Evolutionary conservation across 2,888 invertebrate genomes (phyloP).

Genomic region (Pegoplata infirma): DNA sequence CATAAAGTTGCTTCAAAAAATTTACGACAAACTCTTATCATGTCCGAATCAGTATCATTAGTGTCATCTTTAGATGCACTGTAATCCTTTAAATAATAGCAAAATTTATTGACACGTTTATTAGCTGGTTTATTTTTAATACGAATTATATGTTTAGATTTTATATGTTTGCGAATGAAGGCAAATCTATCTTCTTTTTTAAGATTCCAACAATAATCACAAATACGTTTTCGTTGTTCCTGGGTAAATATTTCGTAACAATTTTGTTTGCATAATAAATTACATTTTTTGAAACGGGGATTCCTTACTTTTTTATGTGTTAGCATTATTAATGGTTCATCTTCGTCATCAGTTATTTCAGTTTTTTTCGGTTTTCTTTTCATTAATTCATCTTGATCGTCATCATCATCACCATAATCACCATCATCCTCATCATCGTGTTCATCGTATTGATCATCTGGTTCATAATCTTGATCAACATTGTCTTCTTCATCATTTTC

Average conservation of each 20-base stretch:
- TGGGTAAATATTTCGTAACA: slow-evolving; percentile 56
- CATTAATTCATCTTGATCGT: background rate
- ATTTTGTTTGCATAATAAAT: slow-evolving; percentile 59
- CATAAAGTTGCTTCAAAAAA: slow-evolving; percentile 60
- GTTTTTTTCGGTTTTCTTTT: background rate
- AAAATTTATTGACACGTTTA: slow-evolving; percentile 53
- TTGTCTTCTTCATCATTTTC: slow-evolving; percentile 22
- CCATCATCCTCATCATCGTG: background rate
- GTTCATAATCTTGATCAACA: background rate
- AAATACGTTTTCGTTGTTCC: slow-evolving; percentile 49
- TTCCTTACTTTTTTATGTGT: slow-evolving; percentile 21
- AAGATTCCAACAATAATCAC: slow-evolving; percentile 59
- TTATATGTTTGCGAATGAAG: slow-evolving; percentile 56
- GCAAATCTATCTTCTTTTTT: slow-evolving; percentile 44
- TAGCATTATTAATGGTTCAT: slow-evolving; percentile 45
- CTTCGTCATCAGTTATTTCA: slow-evolving; percentile 20
- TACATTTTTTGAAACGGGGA: slow-evolving; percentile 42
- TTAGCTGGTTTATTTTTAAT: background rate
- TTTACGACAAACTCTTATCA: slow-evolving; percentile 49
- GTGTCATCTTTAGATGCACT: slow-evolving; percentile 17
- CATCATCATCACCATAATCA: background rate
- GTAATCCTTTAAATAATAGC: slow-evolving; percentile 54
- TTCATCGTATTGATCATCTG: slow-evolving; percentile 17
- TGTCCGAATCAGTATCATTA: background rate
- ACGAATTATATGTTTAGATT: slow-evolving; percentile 47